phyloP scores from a whole-genome alignment of 2,113 vertebrate species.

The Barbus barbus region DNA sequence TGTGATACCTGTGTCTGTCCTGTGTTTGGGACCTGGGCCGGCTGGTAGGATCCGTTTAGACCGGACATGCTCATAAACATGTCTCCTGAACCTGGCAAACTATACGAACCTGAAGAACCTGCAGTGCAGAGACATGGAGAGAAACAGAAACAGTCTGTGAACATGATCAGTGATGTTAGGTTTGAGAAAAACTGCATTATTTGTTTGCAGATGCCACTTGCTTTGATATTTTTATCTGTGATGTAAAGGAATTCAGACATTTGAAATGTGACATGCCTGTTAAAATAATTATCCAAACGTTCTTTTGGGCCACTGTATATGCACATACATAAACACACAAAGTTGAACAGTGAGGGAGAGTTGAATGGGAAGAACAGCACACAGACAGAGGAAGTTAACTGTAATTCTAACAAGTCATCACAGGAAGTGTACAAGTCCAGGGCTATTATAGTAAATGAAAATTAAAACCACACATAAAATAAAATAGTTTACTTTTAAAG shows the following conservation, averaged over 20 bases:
- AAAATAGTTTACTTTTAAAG: no score
- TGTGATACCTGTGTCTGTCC: slow-evolving; percentile 90
- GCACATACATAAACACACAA: neutral
- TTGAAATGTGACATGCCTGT: neutral
- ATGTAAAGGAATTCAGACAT: no score
- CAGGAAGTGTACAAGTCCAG: neutral
- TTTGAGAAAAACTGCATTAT: no score
- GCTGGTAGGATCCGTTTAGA: slow-evolving; percentile 90
- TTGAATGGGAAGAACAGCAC: no score
- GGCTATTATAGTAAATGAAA: no score
- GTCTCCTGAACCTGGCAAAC: slow-evolving; percentile 90
- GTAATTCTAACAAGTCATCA: neutral
- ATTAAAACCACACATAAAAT: no score
- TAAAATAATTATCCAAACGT: neutral
- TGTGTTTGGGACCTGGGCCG: slow-evolving; percentile 88
- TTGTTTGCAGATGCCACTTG: no score
- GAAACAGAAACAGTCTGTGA: neutral
- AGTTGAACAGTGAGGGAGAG: no score
- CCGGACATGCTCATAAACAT: slow-evolving; percentile 91
- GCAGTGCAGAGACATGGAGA: slow-evolving; percentile 83
- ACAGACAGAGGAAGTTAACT: neutral
- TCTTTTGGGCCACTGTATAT: neutral
- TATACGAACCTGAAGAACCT: slow-evolving; percentile 92
- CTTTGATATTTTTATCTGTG: no score
- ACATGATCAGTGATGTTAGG: neutral